Evolutionary conservation across 2,113 vertebrate species (phyloP).

Genomic region (Perca fluviatilis): DNA sequence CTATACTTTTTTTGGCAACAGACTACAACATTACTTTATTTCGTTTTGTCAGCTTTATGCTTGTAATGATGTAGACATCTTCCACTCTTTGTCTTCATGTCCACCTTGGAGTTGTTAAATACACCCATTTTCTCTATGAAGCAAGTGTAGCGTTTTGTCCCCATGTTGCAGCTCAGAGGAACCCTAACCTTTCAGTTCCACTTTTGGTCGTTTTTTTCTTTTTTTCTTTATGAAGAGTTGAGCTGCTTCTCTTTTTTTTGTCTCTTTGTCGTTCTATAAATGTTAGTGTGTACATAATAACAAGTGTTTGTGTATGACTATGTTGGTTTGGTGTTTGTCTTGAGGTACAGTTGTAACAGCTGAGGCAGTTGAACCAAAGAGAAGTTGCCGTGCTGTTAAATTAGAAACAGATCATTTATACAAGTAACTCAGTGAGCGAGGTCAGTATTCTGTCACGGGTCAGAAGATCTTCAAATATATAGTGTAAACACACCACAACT

Average conservation of each 20-base stretch:
- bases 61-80: slow-evolving; percentile 75
- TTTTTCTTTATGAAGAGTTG: neutral
- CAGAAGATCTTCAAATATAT: neutral
- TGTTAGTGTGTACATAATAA: slow-evolving; percentile 3
- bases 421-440: neutral
- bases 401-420: neutral
- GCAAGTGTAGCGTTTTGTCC: slow-evolving; percentile 57
- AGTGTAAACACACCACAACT: neutral
- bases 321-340: slow-evolving; percentile 20
- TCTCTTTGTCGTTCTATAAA: neutral
- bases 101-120: slow-evolving; percentile 43
- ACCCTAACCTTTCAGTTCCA: slow-evolving; percentile 3
- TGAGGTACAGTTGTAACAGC: slow-evolving; percentile 44
- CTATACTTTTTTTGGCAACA: slow-evolving; percentile 21
- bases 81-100: slow-evolving; percentile 30
- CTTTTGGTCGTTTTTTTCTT: neutral
- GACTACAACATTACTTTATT: slow-evolving; percentile 42
- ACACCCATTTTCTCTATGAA: slow-evolving; percentile 55
- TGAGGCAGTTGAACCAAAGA: slow-evolving; percentile 73
- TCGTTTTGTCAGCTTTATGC: slow-evolving; percentile 49
- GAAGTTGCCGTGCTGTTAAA: slow-evolving; percentile 38
- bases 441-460: neutral
- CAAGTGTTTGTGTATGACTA: slow-evolving; percentile 2
- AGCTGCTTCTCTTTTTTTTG: slow-evolving; percentile 32
- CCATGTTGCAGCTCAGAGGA: slow-evolving; percentile 45